Conservation (phyloP, 1,140 invertebrate species). For the Leptinotarsa texana region DNA sequence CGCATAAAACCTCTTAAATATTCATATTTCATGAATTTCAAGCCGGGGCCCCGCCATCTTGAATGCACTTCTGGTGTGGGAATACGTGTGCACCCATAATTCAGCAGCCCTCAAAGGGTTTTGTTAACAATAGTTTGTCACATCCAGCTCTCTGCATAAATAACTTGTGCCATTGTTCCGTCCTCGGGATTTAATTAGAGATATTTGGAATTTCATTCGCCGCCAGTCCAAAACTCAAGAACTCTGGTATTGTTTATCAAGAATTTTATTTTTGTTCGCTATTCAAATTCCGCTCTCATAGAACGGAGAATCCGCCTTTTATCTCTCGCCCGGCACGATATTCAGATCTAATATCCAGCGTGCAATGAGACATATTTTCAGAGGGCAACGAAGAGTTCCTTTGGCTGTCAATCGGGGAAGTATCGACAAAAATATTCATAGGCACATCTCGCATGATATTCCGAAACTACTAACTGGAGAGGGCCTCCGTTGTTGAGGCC, state of each 20-base stretch:
- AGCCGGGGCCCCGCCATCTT: constrained; percentile 11
- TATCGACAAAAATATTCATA: too few species aligned
- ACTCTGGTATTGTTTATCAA: constrained; percentile 23
- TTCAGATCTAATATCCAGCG: background rate
- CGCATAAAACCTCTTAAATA: constrained; percentile 8
- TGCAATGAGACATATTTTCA: too few species aligned
- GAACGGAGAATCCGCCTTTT: constrained; percentile 3
- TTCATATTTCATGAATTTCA: constrained; percentile 16
- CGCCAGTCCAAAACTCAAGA: constrained; percentile 16
- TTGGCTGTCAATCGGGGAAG: too few species aligned
- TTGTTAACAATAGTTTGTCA: constrained; percentile 40
- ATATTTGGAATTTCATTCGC: constrained; percentile 36
- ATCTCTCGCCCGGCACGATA: background rate
- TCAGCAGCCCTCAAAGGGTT: constrained; percentile 31
- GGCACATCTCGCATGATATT: too few species aligned
- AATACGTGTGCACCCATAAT: constrained; percentile 31
- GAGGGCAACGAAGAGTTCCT: too few species aligned
- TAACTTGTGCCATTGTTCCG: constrained; percentile 34
- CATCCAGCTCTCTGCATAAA: constrained; percentile 39
- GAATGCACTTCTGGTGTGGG: background rate
- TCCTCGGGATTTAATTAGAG: constrained; percentile 37
- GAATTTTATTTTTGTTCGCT: constrained; percentile 26
- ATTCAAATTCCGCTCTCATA: constrained; percentile 13
- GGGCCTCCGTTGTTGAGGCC: too few species aligned
- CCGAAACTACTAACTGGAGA: too few species aligned